These are phyloP conservation scores for Pituophis catenifer DNA, from an alignment of 2,113 vertebrate species.

Conservation along the genomic window DNA sequence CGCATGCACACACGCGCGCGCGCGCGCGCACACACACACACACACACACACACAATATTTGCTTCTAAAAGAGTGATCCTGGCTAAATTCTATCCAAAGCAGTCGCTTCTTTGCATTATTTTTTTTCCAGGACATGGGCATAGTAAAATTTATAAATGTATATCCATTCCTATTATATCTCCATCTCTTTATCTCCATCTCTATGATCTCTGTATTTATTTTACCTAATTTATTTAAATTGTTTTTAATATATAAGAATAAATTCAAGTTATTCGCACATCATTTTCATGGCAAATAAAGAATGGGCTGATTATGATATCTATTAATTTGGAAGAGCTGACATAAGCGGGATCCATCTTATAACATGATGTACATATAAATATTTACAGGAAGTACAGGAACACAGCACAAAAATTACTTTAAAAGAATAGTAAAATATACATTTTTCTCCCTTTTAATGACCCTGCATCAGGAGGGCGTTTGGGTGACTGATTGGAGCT, in stretches of 20 bases:
- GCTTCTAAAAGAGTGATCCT: background rate
- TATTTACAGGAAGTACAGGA: background rate
- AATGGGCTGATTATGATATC: background rate
- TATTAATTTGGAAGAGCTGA: background rate
- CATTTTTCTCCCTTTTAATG: too few species aligned
- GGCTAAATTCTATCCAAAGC: background rate
- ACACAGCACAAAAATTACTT: background rate
- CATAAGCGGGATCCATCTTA: background rate
- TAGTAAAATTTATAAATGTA: background rate
- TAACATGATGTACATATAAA: background rate
- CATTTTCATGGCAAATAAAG: background rate
- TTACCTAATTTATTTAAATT: background rate
- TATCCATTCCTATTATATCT: background rate
- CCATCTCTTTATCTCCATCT: background rate
- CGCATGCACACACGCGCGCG: fast-evolving
- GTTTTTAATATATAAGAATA: background rate
- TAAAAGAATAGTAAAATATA: background rate
- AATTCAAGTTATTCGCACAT: background rate
- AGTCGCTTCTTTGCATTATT: background rate
- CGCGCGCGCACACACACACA: too few species aligned
- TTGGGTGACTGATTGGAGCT: too few species aligned
- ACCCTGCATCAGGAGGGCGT: too few species aligned
- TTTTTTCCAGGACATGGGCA: background rate
- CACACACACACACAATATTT: background rate
- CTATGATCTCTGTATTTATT: background rate